Base-by-base conservation (phyloP, 2,888 invertebrate species). In the Eurytoma adleriae region DNA sequence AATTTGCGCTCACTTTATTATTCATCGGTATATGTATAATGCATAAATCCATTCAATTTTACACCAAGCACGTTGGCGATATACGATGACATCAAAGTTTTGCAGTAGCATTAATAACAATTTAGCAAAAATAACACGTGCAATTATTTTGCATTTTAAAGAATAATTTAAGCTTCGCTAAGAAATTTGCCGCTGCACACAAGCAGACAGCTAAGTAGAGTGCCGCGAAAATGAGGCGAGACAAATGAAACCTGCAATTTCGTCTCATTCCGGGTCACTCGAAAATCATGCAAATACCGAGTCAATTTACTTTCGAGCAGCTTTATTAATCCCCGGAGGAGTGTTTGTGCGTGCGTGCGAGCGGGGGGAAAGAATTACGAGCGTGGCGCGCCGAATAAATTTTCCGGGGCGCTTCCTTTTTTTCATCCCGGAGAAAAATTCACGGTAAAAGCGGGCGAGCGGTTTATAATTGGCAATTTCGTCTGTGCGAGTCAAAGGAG, bases 381-480 rank as follows among this genome's bases (percentile, higher is more conserved):
- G 2, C 4, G 13, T 13, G 14, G 20, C 12, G 3, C 30, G 52
- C 20, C 24, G 67, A 67, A 67, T 67, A 67, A 67, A 67, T 67
- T 68, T 67, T 30, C 50, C 50, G 2, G 66, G 50, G 66, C 20
- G 20, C 54, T 54, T 16, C n/a, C 5, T 54, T 54, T 54, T 5
- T 54, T n/a, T 40, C 16, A 4, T 30, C 27, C n/a, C 14, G 3
- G 62, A 4, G 70, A 14, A 4, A 64, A 57, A 68, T 61, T 61
- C 67, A 75, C 16, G 52, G 68, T 4, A 50, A 66, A 72, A 24
- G 61, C 59, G 7, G 3, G 40, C 64, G 64, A 27, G 50, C 57
- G 57, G 18, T 59, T 57, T 67, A 74, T 74, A 74, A 74, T 74
- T 74, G 74, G 66, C 67, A 66, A 74, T 74, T 74, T 67, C 50